These are phyloP conservation scores for Suillia variegata DNA, from an alignment of 2,888 invertebrate species.

Conservation along the genomic window DNA sequence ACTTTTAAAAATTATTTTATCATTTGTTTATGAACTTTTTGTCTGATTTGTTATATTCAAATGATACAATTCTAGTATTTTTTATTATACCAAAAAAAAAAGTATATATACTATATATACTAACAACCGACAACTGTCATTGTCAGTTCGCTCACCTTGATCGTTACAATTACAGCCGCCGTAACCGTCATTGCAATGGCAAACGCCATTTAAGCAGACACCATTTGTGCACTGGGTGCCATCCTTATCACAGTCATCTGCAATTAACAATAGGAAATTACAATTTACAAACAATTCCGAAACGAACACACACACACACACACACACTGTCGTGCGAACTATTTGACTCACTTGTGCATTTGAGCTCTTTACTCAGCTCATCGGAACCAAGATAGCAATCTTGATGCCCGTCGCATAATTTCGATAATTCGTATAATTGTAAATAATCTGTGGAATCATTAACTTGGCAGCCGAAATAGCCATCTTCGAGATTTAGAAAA, in stretches of 20 bases:
- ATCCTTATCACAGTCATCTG: conserved; percentile 92
- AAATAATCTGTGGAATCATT: conserved; percentile 94
- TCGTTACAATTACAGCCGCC: conserved; percentile 95
- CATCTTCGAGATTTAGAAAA: conserved; percentile 96
- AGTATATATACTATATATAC: too few species aligned
- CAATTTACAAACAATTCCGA: conserved; percentile 19
- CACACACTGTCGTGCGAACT: too few species aligned
- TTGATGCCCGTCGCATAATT: conserved; percentile 88
- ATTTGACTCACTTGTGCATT: conserved; percentile 83
- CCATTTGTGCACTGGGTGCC: conserved; percentile 90
- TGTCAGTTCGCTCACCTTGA: conserved; percentile 69
- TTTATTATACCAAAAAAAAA: conserved; percentile 1
- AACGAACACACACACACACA: too few species aligned
- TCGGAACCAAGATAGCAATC: conserved; percentile 93
- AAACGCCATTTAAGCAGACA: conserved; percentile 89
- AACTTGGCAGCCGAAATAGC: conserved; percentile 96
- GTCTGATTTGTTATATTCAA: background rate
- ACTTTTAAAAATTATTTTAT: background rate
- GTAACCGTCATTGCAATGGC: conserved; percentile 94
- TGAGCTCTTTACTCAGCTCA: conserved; percentile 85
- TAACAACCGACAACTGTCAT: too few species aligned
- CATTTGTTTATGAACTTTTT: too few species aligned
- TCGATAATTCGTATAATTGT: conserved; percentile 93
- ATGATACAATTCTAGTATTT: conserved; percentile 5
- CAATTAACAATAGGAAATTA: conserved; percentile 21